Conservation (phyloP, 2,113 vertebrate species). For the Oceanites oceanicus region DNA sequence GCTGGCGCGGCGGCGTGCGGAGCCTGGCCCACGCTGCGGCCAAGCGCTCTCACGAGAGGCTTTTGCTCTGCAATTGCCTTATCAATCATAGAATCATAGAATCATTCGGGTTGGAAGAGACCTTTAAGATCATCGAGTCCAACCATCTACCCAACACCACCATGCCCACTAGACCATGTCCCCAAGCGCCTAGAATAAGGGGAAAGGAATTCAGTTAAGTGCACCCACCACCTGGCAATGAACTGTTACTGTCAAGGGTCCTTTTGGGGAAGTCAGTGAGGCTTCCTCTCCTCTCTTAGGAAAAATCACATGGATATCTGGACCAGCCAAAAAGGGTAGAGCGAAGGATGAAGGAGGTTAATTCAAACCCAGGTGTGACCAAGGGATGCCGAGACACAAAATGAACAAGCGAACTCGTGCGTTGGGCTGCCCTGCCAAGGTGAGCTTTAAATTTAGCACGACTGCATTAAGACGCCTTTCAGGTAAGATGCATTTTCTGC, state of each 20-base stretch:
- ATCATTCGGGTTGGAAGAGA: no score
- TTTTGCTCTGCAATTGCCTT: neutral
- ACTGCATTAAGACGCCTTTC: neutral
- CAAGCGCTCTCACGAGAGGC: fast-evolving
- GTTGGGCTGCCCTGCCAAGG: neutral
- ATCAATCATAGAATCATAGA: no score
- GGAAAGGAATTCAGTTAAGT: neutral
- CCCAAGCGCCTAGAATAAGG: no score
- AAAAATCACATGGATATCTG: neutral
- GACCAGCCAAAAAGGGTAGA: neutral
- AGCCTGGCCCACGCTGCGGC: neutral
- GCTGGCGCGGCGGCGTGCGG: neutral
- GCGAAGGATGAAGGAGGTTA: neutral
- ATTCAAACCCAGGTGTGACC: neutral
- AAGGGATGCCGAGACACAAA: neutral
- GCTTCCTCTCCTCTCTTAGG: neutral
- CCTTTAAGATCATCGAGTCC: no score
- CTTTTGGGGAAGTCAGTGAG: neutral
- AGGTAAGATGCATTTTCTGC: neutral
- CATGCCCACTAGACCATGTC: no score
- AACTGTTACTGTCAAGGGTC: neutral
- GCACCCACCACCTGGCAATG: neutral
- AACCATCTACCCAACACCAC: no score
- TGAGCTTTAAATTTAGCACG: neutral
- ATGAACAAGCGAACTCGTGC: fast-evolving